These are phyloP conservation scores for Choristoneura rosaceana DNA, from an alignment of 2,888 invertebrate species.

Conservation along the genomic window DNA sequence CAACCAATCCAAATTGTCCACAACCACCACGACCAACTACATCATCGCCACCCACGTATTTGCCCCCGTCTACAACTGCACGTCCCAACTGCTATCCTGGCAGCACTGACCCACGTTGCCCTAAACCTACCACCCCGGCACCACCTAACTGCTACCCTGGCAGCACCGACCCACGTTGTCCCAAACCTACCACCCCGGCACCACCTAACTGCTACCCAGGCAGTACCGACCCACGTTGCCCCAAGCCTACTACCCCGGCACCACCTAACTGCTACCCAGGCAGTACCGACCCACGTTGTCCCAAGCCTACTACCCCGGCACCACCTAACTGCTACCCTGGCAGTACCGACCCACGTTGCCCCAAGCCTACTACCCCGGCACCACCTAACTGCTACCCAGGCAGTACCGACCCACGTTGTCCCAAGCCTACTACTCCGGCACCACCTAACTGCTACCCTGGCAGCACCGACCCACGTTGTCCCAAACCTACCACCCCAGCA, in stretches of 20 bases:
- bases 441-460: conserved; percentile 49
- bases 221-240: conserved; percentile 31
- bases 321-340: conserved; percentile 55
- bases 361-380: conserved; percentile 44
- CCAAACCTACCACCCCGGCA: conserved; percentile 45
- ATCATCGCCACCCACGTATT: conserved; percentile 45
- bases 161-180: conserved; percentile 55
- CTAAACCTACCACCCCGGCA: conserved; percentile 48
- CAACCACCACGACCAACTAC: conserved; percentile 45
- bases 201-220: conserved; percentile 45
- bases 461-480: conserved; percentile 47
- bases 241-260: conserved; percentile 41
- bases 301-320: conserved; percentile 45
- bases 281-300: conserved; percentile 52
- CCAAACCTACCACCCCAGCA: conserved; percentile 47
- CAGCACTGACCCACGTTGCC: conserved; percentile 48
- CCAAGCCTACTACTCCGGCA: conserved; percentile 51
- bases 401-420: conserved; percentile 56
- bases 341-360: conserved; percentile 54
- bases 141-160: conserved; percentile 46
- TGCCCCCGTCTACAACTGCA: conserved; percentile 49
- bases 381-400: conserved; percentile 56
- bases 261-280: conserved; percentile 47
- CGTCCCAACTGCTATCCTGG: conserved; percentile 46
- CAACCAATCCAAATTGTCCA: conserved; percentile 47